Percentiles rank a stretch among this genome's conserved stretches.
Conservation (phyloP, 2,113 vertebrate species). For the Carettochelys insculpta region DNA sequence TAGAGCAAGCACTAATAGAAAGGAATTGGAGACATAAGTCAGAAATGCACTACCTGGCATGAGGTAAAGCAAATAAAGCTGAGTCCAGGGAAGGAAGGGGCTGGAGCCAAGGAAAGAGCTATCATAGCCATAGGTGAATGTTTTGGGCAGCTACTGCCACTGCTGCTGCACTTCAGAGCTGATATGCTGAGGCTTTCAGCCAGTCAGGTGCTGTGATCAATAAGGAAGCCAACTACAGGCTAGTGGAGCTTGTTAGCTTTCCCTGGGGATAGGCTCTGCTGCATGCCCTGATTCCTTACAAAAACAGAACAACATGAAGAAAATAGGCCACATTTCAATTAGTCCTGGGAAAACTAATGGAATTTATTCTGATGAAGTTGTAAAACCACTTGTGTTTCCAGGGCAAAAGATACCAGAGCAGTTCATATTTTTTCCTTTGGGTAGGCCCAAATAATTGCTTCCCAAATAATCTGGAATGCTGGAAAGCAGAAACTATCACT, state of each 20-base stretch:
- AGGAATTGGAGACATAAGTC: background rate
- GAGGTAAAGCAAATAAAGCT: background rate
- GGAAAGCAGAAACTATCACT: background rate
- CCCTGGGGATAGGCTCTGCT: background rate
- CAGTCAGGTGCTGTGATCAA: background rate
- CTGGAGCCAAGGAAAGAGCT: background rate
- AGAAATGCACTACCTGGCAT: background rate
- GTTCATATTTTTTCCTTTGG: background rate
- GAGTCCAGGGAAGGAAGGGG: background rate
- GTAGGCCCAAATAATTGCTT: background rate
- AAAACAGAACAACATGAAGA: background rate
- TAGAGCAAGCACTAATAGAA: background rate
- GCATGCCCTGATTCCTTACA: background rate
- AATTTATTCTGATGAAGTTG: background rate
- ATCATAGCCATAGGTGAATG: background rate
- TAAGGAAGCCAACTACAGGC: background rate
- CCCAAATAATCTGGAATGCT: no score
- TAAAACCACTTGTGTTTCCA: background rate
- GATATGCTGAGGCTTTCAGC: background rate
- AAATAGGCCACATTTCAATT: background rate
- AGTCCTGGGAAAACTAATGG: no score
- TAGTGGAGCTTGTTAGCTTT: background rate
- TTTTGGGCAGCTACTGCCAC: background rate
- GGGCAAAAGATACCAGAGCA: background rate
- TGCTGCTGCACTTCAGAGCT: background rate